Percentiles rank a stretch among this genome's conserved stretches.
phyloP scores from a whole-genome alignment of 2,113 vertebrate genomes.

The Stegostoma tigrinum region DNA sequence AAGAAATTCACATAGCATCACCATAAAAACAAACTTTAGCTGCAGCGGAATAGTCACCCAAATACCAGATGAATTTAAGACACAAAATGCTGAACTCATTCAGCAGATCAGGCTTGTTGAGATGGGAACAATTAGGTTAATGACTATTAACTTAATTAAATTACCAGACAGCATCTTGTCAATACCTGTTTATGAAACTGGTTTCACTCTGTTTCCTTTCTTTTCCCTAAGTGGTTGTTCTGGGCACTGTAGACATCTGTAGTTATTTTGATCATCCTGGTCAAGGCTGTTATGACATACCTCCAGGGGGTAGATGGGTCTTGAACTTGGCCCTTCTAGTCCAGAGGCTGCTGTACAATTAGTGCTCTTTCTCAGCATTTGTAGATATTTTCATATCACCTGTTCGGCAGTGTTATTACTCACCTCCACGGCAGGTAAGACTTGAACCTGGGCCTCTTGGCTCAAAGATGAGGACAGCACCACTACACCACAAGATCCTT shows the following conservation, averaged over 20 bases:
- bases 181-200: neutral
- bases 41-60: neutral
- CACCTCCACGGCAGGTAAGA: too few species aligned
- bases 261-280: neutral
- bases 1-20: neutral
- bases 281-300: too few species aligned
- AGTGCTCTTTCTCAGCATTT: too few species aligned
- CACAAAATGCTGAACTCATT: neutral
- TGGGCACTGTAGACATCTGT: neutral
- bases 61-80: neutral
- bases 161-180: neutral
- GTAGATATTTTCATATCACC: too few species aligned
- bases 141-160: too few species aligned
- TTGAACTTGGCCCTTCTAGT: too few species aligned
- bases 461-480: too few species aligned
- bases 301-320: too few species aligned
- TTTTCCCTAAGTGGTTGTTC: neutral
- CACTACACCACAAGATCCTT: too few species aligned
- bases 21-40: neutral
- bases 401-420: too few species aligned
- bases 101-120: neutral
- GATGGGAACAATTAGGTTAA: neutral
- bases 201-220: neutral
- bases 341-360: too few species aligned
- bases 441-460: too few species aligned